These are phyloP conservation scores for Andricus quercusramuli DNA, from an alignment of 2,888 invertebrate species.

Conservation along the genomic window DNA sequence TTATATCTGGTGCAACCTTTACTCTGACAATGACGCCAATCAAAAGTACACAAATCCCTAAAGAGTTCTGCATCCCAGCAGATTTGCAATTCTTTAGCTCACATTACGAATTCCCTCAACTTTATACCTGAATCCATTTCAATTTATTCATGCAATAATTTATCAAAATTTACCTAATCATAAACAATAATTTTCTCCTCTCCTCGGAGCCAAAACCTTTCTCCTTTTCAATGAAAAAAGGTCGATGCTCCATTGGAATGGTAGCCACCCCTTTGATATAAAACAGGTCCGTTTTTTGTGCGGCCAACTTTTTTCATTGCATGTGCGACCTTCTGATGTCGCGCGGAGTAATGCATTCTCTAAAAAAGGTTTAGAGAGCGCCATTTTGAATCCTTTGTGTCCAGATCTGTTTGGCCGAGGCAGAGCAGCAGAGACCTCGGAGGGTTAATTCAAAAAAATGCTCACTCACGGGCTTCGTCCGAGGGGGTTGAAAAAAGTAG, in stretches of 20 bases:
- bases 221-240: constrained; percentile 17
- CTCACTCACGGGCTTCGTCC: constrained; percentile 13
- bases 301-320: constrained; percentile 53
- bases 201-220: constrained; percentile 2
- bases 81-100: constrained; percentile 6
- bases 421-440: constrained; percentile 41
- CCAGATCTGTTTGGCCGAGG: constrained; percentile 54
- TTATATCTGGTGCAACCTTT: not conserved
- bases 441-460: constrained; percentile 59
- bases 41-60: not conserved
- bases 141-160: constrained; percentile 34
- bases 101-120: constrained; percentile 17
- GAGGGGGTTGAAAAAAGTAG: constrained; percentile 52
- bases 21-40: not conserved
- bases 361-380: constrained; percentile 55
- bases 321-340: constrained; percentile 50
- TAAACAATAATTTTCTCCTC: constrained; percentile 34
- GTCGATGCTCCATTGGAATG: not conserved
- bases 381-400: constrained; percentile 68
- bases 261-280: constrained; percentile 31
- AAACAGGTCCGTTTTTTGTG: constrained; percentile 51
- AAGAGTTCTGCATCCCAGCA: not conserved
- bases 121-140: constrained; percentile 34
- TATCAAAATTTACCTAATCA: constrained; percentile 40
- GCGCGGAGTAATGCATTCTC: constrained; percentile 49